Evolutionary conservation across 1,140 invertebrate genomes (phyloP).

Genomic region (Doryteuthis pealeii): DNA sequence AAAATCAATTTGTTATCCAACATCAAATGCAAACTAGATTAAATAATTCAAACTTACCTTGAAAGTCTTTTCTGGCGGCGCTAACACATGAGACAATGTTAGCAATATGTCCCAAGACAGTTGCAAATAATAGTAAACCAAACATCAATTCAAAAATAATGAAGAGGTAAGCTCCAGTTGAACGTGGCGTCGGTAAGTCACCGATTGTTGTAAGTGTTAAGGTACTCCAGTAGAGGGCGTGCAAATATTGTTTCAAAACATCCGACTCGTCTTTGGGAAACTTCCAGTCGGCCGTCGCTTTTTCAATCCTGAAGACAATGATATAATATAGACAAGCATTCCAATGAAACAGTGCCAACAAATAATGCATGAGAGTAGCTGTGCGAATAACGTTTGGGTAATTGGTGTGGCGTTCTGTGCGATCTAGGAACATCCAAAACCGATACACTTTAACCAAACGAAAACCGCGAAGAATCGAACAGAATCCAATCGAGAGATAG

Average conservation of each 20-base stretch:
- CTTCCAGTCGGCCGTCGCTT: constrained; percentile 26
- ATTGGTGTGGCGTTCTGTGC: constrained; percentile 96
- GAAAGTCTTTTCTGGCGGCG: constrained; percentile 60
- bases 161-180: constrained; percentile 69
- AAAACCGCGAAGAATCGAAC: constrained; percentile 94
- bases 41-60: constrained; percentile 56
- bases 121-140: constrained; percentile 59
- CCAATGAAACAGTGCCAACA: constrained; percentile 98
- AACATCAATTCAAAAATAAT: constrained; percentile 57
- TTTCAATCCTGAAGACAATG: constrained; percentile 32
- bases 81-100: constrained; percentile 61
- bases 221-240: constrained; percentile 98
- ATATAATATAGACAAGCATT: constrained; percentile 94
- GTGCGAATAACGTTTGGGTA: constrained; percentile 96
- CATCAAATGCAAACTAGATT: too few species aligned
- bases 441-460: constrained; percentile 97
- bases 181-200: constrained; percentile 69
- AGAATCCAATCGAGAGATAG: constrained; percentile 96
- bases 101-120: constrained; percentile 59
- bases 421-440: constrained; percentile 98
- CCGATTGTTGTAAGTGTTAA: constrained; percentile 89
- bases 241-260: constrained; percentile 73
- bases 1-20: too few species aligned
- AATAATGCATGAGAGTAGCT: constrained; percentile 88
- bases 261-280: constrained; percentile 46